phyloP scores from a whole-genome alignment of 2,113 vertebrate genomes.

The Dromaius novaehollandiae region DNA sequence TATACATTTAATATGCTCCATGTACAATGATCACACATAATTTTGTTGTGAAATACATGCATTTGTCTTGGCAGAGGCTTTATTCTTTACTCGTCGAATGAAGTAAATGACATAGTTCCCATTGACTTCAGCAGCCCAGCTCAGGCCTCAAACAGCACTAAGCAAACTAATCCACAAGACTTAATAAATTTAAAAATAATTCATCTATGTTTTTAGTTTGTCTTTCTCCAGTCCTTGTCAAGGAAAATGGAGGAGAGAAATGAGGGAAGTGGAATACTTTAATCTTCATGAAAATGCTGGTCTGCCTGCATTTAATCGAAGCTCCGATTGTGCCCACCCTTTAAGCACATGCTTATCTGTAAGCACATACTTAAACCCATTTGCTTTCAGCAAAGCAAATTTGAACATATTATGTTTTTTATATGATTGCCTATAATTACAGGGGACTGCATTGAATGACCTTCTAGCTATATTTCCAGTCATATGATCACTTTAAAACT shows the following conservation, averaged over 20 bases:
- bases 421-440: conserved; percentile 69
- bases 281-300: conserved; percentile 30
- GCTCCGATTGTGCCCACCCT: conserved; percentile 39
- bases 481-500: conserved; percentile 66
- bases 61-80: not conserved
- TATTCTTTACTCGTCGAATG: not conserved
- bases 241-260: conserved; percentile 5
- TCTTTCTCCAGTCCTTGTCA: not conserved
- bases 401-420: conserved; percentile 67
- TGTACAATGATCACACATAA: not conserved
- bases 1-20: not conserved
- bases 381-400: conserved; percentile 69
- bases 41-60: conserved; percentile 10
- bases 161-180: not conserved
- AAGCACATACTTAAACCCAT: conserved; percentile 67
- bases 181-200: not conserved
- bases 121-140: not conserved
- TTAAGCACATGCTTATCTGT: conserved; percentile 67
- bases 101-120: not conserved
- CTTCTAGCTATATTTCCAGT: conserved; percentile 64
- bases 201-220: not conserved
- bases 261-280: conserved; percentile 4
- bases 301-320: conserved; percentile 22
- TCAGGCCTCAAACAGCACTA: not conserved
- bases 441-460: conserved; percentile 46